Base-by-base conservation (phyloP, 2,113 vertebrate species). In the Ranitomeya variabilis region DNA sequence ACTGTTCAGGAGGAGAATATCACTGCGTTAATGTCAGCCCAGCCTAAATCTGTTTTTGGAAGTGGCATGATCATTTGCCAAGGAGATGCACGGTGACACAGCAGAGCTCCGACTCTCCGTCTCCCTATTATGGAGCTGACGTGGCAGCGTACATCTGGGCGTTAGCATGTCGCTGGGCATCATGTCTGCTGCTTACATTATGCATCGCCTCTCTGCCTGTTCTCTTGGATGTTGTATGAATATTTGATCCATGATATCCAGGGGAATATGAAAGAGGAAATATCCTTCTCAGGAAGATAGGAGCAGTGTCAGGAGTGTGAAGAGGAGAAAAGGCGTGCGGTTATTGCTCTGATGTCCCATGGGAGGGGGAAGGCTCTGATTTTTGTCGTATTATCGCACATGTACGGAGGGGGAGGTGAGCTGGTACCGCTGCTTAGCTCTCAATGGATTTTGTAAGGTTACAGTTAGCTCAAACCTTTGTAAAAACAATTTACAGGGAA, bases 231-330 rank as follows among this genome's bases (percentile, higher is more conserved):
- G 73, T 59, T 83, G 37, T 78, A 84, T 89, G 71, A 85, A 89
- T 88, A 83, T 89, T 89, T 89, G 82, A 89, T 85, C 73, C 51
- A n/a, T 37, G 31, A 74, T 67, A 85, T 85, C 71, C 80, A 66
- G 79, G 87, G 82, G 82, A 85, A 89, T 89, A 69, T 78, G 23
- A 85, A 85, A 89, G 81, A 69, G 82, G 73, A 89, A 89, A 79
- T 79, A 89, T 84, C 87, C 62, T 37, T 78, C 74, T 84, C 81
- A 4, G 60, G 51, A 77, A 67, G 82, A 85, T 67, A 83, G 87
- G 87, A 89, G 82, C 60, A 78, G 62, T 85, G 71, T 85, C 69
- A 89, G 82, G 23, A 85, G 87, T 89, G 87, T 89, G 82, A 89
- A 79, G 59, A 89, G 87, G 73, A 85, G 87, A 57, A 77, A 84